These are phyloP conservation scores for Palaemon carinicauda DNA, from an alignment of 1,140 invertebrate genomes.

Conservation along the genomic window DNA sequence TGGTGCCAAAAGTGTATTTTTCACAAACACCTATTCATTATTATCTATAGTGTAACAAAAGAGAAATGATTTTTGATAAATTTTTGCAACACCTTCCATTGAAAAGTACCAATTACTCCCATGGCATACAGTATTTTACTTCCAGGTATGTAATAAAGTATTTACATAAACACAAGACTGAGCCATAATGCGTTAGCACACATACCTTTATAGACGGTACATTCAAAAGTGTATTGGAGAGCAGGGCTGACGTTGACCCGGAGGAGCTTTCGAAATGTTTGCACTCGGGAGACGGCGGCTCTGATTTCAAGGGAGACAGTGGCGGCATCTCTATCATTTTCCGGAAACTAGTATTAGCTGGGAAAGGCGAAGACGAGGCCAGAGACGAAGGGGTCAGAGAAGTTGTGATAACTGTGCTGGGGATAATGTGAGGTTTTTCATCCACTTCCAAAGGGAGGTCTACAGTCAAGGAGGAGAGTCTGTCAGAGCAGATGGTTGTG, in stretches of 20 bases:
- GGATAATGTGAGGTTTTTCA: not conserved
- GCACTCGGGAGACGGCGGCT: not conserved
- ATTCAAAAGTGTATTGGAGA: not conserved
- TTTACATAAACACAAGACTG: not conserved
- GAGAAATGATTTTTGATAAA: too few relatives aligned
- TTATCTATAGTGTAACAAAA: too few relatives aligned
- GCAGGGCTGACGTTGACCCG: not conserved
- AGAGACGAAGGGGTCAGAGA: not conserved
- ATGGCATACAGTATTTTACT: too few relatives aligned
- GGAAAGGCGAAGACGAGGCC: not conserved
- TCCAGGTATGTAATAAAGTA: not conserved
- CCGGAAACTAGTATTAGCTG: too few relatives aligned
- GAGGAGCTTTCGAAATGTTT: not conserved
- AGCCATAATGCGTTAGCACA: too few relatives aligned
- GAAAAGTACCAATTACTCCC: too few relatives aligned
- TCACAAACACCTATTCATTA: too few relatives aligned
- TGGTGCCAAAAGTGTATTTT: too few relatives aligned
- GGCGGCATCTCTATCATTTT: not conserved
- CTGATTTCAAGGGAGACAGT: not conserved
- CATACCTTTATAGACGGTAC: slow-evolving; percentile 32
- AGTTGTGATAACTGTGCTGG: not conserved
- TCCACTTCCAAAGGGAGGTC: not conserved
- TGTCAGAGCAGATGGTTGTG: not conserved
- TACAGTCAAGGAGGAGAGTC: not conserved
- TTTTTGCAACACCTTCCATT: too few relatives aligned